These are phyloP conservation scores for Donacobius atricapilla DNA, from an alignment of 2,113 vertebrate genomes.

Conservation along the genomic window DNA sequence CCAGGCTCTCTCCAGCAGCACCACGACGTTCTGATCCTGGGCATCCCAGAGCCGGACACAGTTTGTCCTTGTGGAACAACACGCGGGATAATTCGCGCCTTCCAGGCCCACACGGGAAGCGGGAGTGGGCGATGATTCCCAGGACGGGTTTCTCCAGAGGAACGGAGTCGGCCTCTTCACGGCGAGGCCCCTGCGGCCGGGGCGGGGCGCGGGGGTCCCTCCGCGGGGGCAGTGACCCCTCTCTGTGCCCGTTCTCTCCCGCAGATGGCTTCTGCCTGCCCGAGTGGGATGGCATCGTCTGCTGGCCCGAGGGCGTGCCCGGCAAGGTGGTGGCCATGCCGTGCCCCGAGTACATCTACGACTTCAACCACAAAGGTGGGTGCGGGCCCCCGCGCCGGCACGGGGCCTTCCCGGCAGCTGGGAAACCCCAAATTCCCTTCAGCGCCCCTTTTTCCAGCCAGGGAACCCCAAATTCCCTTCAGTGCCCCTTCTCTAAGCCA, in stretches of 20 bases:
- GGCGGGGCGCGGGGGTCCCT: no score
- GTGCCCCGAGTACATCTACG: conserved; percentile 93
- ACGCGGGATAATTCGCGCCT: rapidly evolving
- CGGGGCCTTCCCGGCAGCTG: no score
- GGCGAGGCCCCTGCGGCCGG: rapidly evolving
- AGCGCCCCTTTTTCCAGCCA: no score
- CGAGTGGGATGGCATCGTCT: conserved; percentile 94
- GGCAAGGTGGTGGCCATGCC: conserved; percentile 84
- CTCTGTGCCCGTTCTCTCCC: background rate
- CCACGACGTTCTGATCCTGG: rapidly evolving
- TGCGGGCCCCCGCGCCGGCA: no score
- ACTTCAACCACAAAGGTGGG: conserved; percentile 95
- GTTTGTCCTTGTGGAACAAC: background rate
- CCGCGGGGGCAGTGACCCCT: background rate
- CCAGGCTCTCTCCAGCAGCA: background rate
- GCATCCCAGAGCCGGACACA: background rate
- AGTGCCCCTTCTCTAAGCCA: background rate
- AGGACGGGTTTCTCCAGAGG: rapidly evolving
- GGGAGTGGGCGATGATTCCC: rapidly evolving
- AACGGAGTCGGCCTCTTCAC: rapidly evolving
- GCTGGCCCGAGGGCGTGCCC: conserved; percentile 90
- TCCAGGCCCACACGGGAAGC: background rate
- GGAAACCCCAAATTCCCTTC: no score
- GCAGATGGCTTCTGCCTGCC: conserved; percentile 87
- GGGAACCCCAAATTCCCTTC: background rate